These are phyloP conservation scores for Mycalesis mineus DNA, from an alignment of 2,888 invertebrate genomes.

Conservation along the genomic window DNA sequence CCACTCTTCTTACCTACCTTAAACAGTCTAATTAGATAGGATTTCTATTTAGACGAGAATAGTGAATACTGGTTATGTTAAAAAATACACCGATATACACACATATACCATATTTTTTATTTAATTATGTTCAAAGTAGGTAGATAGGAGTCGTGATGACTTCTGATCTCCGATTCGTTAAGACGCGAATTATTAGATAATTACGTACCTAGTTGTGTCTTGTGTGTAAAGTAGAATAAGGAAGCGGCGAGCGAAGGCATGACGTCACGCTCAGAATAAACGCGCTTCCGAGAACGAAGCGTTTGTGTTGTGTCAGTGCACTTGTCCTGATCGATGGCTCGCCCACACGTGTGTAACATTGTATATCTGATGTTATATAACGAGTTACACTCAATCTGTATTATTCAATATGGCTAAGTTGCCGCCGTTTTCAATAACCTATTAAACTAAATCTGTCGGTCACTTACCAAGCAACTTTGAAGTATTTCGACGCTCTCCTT, in stretches of 20 bases:
- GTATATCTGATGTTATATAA: slow-evolving; percentile 14
- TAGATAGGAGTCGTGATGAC: too few species aligned
- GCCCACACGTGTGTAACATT: slow-evolving; percentile 56
- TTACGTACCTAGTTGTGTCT: slow-evolving; percentile 9
- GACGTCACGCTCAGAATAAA: slow-evolving; percentile 72
- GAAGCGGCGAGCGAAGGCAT: slow-evolving; percentile 31
- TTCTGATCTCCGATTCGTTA: not conserved
- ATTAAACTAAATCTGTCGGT: too few species aligned
- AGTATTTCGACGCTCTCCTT: too few species aligned
- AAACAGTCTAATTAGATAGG: too few species aligned
- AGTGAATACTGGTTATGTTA: too few species aligned
- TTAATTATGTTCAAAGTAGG: too few species aligned
- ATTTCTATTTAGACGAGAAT: too few species aligned
- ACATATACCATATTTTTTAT: too few species aligned
- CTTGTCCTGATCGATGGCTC: slow-evolving; percentile 54
- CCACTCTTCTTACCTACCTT: too few species aligned
- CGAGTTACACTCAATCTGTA: not conserved
- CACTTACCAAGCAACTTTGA: too few species aligned
- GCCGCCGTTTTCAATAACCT: not conserved
- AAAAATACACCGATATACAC: too few species aligned
- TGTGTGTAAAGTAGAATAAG: slow-evolving; percentile 24
- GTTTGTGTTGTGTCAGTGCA: slow-evolving; percentile 63
- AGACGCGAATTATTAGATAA: slow-evolving; percentile 1
- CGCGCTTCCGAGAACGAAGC: slow-evolving; percentile 66
- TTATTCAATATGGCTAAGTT: not conserved